Evolutionary conservation across 2,797 vertebrate species (phyloP).

Genomic region (Neopelma chrysocephalum): DNA sequence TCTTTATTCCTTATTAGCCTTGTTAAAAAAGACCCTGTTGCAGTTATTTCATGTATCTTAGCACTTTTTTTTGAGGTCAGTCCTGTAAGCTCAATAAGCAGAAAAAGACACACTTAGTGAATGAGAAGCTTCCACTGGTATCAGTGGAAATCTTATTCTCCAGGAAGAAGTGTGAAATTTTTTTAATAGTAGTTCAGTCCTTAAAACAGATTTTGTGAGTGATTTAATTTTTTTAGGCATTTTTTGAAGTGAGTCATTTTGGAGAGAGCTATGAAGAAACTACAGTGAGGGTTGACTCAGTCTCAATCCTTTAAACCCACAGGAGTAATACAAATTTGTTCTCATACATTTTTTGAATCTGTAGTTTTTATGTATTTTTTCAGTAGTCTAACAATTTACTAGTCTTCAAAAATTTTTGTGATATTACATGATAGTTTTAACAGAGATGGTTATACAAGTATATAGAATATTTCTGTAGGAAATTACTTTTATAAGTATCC

Average conservation of each 20-base stretch:
- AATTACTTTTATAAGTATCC: background rate
- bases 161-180: background rate
- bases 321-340: background rate
- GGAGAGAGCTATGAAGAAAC: background rate
- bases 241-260: background rate
- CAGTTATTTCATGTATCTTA: background rate
- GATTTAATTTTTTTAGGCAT: background rate
- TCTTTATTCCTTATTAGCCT: background rate
- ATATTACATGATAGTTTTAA: background rate
- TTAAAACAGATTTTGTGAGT: background rate
- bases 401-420: background rate
- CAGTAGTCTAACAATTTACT: background rate
- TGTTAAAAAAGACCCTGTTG: background rate
- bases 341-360: background rate
- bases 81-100: background rate
- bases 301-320: background rate
- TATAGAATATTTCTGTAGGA: background rate
- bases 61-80: background rate
- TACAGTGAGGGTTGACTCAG: background rate
- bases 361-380: background rate
- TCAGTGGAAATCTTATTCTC: background rate
- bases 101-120: background rate
- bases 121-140: background rate
- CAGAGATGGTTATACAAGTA: rapidly evolving
- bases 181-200: background rate